These are phyloP conservation scores for Allacma fusca DNA, from an alignment of 2,888 invertebrate genomes.

Conservation along the genomic window DNA sequence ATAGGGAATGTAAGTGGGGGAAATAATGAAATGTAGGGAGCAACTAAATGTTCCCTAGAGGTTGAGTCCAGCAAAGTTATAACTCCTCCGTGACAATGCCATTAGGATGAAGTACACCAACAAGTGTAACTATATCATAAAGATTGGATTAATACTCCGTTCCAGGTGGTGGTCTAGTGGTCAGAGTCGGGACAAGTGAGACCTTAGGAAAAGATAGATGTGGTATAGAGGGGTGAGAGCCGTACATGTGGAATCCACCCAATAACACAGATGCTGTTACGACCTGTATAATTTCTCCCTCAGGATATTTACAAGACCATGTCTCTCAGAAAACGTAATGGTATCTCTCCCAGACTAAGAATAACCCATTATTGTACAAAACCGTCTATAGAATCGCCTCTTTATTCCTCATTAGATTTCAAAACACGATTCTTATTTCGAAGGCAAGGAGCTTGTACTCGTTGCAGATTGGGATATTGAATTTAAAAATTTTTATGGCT, in stretches of 20 bases:
- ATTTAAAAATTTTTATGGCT: background rate
- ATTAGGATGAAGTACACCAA: background rate
- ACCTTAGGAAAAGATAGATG: background rate
- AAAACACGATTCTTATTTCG: conserved; percentile 10
- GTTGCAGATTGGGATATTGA: background rate
- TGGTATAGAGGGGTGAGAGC: background rate
- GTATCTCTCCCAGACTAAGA: background rate
- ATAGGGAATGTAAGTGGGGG: background rate
- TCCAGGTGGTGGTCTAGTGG: conserved; percentile 4
- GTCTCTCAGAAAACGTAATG: too few relatives aligned
- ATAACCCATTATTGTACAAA: background rate
- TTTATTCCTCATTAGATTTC: conserved; percentile 17
- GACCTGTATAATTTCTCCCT: conserved; percentile 1
- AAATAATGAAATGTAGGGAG: conserved; percentile 19
- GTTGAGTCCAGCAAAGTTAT: background rate
- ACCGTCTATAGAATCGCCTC: background rate
- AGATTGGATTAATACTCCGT: background rate
- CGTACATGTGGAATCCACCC: background rate
- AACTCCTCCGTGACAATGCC: conserved; percentile 6
- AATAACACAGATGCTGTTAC: conserved; percentile 9
- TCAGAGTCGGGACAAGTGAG: background rate
- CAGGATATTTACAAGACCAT: background rate
- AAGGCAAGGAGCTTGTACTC: background rate
- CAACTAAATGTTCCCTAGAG: conserved; percentile 14
- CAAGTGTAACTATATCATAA: background rate